Evolutionary conservation across 2,888 invertebrate genomes (phyloP).

Genomic region (Agelastica alni): DNA sequence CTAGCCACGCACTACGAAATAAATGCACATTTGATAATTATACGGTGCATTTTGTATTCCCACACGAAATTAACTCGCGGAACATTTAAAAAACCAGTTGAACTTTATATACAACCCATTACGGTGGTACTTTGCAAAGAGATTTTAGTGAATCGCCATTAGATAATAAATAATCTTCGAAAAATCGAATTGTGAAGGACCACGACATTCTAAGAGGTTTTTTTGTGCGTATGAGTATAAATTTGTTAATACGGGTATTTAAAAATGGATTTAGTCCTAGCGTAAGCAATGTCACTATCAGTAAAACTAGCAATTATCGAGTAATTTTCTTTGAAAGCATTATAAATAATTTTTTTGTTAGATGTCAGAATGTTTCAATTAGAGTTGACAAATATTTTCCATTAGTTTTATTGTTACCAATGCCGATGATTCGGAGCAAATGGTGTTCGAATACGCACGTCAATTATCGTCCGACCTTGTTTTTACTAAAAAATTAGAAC

Average conservation of each 20-base stretch:
- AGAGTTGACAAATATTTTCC: slow-evolving; percentile 35
- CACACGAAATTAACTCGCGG: slow-evolving; percentile 26
- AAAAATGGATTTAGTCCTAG: too few species aligned
- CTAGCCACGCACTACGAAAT: slow-evolving; percentile 22
- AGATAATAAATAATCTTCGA: too few species aligned
- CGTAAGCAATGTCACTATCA: too few species aligned
- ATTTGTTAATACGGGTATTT: too few species aligned
- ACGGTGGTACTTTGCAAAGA: too few species aligned
- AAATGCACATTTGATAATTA: slow-evolving; percentile 30
- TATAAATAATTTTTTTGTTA: slow-evolving; percentile 18
- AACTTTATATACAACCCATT: slow-evolving; percentile 3
- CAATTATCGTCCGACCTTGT: slow-evolving; percentile 33
- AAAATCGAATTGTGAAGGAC: too few species aligned
- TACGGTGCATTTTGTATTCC: slow-evolving; percentile 23
- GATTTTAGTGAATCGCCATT: too few species aligned
- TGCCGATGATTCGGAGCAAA: slow-evolving; percentile 16
- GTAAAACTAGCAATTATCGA: too few species aligned
- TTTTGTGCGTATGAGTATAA: not conserved
- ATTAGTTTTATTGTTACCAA: slow-evolving; percentile 31
- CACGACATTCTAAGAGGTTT: too few species aligned
- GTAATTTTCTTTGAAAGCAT: not conserved
- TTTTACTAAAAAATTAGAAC: slow-evolving; percentile 27
- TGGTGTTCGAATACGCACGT: slow-evolving; percentile 20
- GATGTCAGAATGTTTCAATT: slow-evolving; percentile 15
- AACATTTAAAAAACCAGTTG: slow-evolving; percentile 15